Base-by-base conservation (phyloP, 2,797 vertebrate species). In the Thripadectes ignobilis region DNA sequence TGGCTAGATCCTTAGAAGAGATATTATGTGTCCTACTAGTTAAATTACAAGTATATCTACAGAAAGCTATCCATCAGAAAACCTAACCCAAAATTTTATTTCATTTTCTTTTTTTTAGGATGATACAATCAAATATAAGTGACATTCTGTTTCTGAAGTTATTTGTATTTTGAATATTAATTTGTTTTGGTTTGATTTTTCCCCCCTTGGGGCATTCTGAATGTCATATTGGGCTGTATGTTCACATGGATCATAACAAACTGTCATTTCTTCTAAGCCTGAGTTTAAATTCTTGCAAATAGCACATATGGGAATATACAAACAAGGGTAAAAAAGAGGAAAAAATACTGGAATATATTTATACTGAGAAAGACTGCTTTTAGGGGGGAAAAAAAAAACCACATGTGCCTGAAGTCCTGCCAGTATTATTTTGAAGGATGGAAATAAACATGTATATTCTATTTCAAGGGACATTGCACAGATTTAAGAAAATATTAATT, bases 221-320 rank as follows among this genome's bases (percentile, higher is more conserved):
- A 76, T 75, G 46, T 51, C 18, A 26, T 65, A 32, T 16, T 46
- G 43, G 78, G 10, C 46, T 85, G 3, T 81, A 81, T 41, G 26
- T 94, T 96, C 73, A 69, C 69, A 94, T 62, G n/a, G 36, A 81
- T 78, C n/a, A 62, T 45, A 88, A 75, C 23, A 68, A 19, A 55
- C 18, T 89, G 68, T 55, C 46, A 49, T 81, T 88, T 90, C 21
- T 76, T 15, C 86, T 78, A 90, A 86, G 73, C 43, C n/a, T 61
- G 52, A 36, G 11, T 71, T 76, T 74, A 94, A 90, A 65, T 72
- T 90, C 20, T 52, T 86, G 13, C 12, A 75, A 85, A 88, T 43
- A 36, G 26, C 76, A 73, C 48, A 19, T 85, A 79, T 82, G 86
- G 85, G 90, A 95, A 94, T 87, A 89, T 36, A 43, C 19, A 95